Evolutionary conservation across 2,797 vertebrate species (phyloP).

Genomic region (Danio tinwini): DNA sequence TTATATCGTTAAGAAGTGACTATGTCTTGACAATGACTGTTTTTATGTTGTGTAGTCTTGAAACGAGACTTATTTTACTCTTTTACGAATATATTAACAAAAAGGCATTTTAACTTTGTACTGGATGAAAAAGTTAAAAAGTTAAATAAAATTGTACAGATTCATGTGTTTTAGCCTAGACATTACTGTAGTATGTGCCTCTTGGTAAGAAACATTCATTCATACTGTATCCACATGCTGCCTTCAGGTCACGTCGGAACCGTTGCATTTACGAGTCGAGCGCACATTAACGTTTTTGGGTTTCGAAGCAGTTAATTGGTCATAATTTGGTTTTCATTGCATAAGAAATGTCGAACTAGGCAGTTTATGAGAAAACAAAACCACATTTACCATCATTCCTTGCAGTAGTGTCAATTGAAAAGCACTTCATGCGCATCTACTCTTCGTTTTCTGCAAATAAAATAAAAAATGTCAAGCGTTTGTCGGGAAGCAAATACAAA

Average conservation of each 20-base stretch:
- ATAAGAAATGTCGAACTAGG: not conserved
- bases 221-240: slow-evolving; percentile 66
- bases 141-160: slow-evolving; percentile 82
- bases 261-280: slow-evolving; percentile 16
- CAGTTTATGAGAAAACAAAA: not conserved
- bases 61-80: slow-evolving; percentile 99
- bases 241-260: slow-evolving; percentile 34
- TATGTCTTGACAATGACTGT: slow-evolving; percentile 97
- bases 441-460: not conserved
- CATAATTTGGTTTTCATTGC: slow-evolving; percentile 7
- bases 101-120: slow-evolving; percentile 99
- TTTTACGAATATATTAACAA: slow-evolving; percentile 95
- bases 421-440: not conserved
- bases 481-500: not conserved
- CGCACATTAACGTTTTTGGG: not conserved
- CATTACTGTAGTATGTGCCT: slow-evolving; percentile 87
- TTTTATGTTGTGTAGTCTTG: slow-evolving; percentile 94
- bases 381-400: not conserved
- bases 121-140: slow-evolving; percentile 86
- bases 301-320: not conserved
- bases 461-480: not conserved
- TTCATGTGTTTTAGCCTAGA: slow-evolving; percentile 94
- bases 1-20: slow-evolving; percentile 93
- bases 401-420: not conserved
- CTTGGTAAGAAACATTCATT: slow-evolving; percentile 84